Conservation (phyloP, 2,113 vertebrate species). For the western clawed frog (Xenopus tropicalis) region DNA sequence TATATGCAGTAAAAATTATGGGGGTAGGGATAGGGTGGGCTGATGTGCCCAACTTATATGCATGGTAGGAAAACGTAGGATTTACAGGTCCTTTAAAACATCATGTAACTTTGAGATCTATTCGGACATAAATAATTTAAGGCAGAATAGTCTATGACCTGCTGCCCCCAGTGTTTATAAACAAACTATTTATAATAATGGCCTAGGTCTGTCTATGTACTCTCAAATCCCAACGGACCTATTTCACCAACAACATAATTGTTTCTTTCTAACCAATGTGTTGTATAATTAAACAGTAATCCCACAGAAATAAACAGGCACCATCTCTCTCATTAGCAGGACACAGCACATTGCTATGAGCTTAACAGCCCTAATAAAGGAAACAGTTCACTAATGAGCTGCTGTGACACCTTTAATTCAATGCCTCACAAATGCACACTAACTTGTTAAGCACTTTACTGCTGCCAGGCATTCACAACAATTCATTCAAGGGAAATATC, state of each 20-base stretch:
- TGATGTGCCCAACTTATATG: no score
- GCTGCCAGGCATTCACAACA: background rate
- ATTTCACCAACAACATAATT: conserved; percentile 48
- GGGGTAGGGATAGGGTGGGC: no score
- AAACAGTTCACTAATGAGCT: conserved; percentile 31
- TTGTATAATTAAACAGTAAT: conserved; percentile 48
- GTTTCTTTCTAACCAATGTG: conserved; percentile 41
- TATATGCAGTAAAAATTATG: no score
- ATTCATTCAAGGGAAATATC: background rate
- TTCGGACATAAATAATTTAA: background rate
- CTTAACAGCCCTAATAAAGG: conserved; percentile 40
- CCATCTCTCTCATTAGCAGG: conserved; percentile 45
- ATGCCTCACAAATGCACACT: background rate
- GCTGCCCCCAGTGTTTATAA: conserved; percentile 11
- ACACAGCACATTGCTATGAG: conserved; percentile 41
- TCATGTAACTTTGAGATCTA: background rate
- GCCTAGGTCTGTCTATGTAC: conserved; percentile 37
- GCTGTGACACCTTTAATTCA: conserved; percentile 26
- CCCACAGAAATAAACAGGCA: conserved; percentile 48
- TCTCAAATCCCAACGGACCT: conserved; percentile 44
- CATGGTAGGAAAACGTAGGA: no score
- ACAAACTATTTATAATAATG: conserved; percentile 36
- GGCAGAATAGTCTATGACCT: conserved; percentile 10
- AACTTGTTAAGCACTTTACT: conserved; percentile 6
- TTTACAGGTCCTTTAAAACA: no score